These are phyloP conservation scores for Ornithorhynchus anatinus DNA, from an alignment of 2,113 vertebrate genomes.

Conservation along the genomic window DNA sequence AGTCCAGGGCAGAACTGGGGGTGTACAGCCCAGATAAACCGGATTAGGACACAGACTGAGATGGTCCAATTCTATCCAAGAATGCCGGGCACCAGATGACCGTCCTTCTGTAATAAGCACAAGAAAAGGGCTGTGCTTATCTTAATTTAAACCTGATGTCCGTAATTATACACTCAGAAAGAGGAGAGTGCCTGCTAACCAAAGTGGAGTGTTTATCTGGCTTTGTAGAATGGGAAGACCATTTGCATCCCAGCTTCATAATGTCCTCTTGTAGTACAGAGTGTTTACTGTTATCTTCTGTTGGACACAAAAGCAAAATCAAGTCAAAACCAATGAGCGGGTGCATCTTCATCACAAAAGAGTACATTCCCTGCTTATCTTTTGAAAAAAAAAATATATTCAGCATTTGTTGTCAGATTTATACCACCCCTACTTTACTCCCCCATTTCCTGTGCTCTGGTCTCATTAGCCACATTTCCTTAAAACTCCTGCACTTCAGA, in stretches of 20 bases:
- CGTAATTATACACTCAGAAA: conserved; percentile 32
- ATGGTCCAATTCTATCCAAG: conserved; percentile 12
- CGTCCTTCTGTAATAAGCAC: conserved; percentile 7
- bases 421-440: conserved; percentile 38
- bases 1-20: background rate
- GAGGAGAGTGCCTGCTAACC: conserved; percentile 16
- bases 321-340: conserved; percentile 20
- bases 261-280: background rate
- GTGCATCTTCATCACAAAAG: background rate
- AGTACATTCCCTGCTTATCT: conserved; percentile 9
- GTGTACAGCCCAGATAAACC: conserved; percentile 1
- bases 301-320: conserved; percentile 5
- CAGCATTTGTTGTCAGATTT: conserved; percentile 66
- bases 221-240: conserved; percentile 27
- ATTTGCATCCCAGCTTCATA: conserved; percentile 15
- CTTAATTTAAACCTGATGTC: background rate
- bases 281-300: conserved; percentile 19
- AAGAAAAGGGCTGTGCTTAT: conserved; percentile 7
- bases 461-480: conserved; percentile 70
- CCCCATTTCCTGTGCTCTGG: conserved; percentile 48
- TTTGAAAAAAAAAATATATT: conserved; percentile 58
- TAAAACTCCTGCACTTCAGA: conserved; percentile 62
- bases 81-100: background rate
- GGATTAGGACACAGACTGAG: conserved; percentile 10
- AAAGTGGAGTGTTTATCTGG: conserved; percentile 21